Base-by-base conservation (phyloP, 2,113 vertebrate species). In the Leucosticte australis region DNA sequence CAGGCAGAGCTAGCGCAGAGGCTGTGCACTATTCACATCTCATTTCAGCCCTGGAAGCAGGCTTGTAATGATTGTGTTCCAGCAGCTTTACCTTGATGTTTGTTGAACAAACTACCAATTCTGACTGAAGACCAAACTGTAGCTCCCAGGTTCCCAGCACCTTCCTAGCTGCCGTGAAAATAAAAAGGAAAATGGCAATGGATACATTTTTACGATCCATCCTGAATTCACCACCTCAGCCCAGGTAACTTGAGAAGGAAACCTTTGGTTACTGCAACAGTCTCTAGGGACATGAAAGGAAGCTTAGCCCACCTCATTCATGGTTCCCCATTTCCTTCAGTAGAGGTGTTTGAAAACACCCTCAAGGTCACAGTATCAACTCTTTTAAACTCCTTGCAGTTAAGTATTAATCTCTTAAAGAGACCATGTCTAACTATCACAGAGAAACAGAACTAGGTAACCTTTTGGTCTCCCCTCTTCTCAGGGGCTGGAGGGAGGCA, bases 291-390 rank as follows among this genome's bases (percentile, higher is more conserved):
- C 18, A 16, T 4, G 42, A 52, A 0, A 2, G 70, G 47, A 26
- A 47, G 41, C 39, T 67, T 30, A 64, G 56, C 28, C 21, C 23
- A 33, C 26, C 35, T 75, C 35, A 44, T 59, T 59, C 39, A 47
- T 33, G 52, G 27, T 23, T 82, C 86, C n/a, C 35, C 9, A 14
- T 10, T 59, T 73, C 46, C 26, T 86, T 71, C 46, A 23, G 11
- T 3, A n/a, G 30, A 31, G 26, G 37, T 5, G 1, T 74, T 46
- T 77, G 59, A 70, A 63, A 87, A 70, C 33, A 63, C 26, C 2
- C 18, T 62, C 7, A 22, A 47, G 11, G 17, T 53, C 55, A 91
- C 20, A 67, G 8, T 6, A 42, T 2, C 0, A 0, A 30, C 21
- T 30, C 15, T 42, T 56, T 41, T 9, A 47, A 87, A 75, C 28